A percentile compares a stretch with the other conserved stretches of the same genome.
Conservation (phyloP, 2,888 invertebrate genomes). For the Melinopterus prodromus region DNA sequence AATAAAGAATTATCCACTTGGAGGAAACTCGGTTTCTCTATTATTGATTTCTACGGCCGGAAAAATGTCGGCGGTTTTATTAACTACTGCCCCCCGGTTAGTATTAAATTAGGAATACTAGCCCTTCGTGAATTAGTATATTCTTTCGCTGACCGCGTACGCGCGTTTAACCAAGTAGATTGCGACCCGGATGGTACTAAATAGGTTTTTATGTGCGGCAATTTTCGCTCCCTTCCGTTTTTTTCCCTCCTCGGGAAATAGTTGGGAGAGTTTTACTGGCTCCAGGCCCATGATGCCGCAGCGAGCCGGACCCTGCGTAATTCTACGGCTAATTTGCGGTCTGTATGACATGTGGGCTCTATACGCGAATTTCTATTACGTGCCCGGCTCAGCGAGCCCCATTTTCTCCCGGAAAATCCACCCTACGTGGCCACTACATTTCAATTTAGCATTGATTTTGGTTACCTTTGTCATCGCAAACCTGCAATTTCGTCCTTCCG, state of each 20-base stretch:
- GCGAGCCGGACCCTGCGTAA: constrained; percentile 26
- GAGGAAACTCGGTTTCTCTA: not conserved
- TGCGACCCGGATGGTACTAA: constrained; percentile 34
- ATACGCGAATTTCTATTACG: constrained; percentile 34
- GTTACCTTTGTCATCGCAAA: constrained; percentile 15
- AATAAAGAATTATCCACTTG: not conserved
- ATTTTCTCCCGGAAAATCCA: constrained; percentile 20
- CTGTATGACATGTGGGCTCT: constrained; percentile 35
- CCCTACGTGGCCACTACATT: constrained; percentile 17
- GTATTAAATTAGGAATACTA: not conserved
- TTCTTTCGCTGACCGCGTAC: constrained; percentile 30
- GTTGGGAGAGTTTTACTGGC: constrained; percentile 29
- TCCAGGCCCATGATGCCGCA: constrained; percentile 29
- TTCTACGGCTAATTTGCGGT: constrained; percentile 38
- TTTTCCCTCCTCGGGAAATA: constrained; percentile 31
- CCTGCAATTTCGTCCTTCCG: not conserved
- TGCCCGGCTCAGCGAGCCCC: constrained; percentile 15
- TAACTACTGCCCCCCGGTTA: not conserved
- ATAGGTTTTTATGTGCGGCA: constrained; percentile 34
- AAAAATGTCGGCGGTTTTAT: not conserved
- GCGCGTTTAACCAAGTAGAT: constrained; percentile 33
- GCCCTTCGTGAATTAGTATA: constrained; percentile 30
- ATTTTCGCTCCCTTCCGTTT: constrained; percentile 33
- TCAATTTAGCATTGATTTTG: constrained; percentile 28
- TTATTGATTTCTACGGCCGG: not conserved